Percentiles rank a stretch among this genome's conserved stretches.
Evolutionary conservation across 1,140 invertebrate species (phyloP).

Genomic region (Drosophila sp.): DNA sequence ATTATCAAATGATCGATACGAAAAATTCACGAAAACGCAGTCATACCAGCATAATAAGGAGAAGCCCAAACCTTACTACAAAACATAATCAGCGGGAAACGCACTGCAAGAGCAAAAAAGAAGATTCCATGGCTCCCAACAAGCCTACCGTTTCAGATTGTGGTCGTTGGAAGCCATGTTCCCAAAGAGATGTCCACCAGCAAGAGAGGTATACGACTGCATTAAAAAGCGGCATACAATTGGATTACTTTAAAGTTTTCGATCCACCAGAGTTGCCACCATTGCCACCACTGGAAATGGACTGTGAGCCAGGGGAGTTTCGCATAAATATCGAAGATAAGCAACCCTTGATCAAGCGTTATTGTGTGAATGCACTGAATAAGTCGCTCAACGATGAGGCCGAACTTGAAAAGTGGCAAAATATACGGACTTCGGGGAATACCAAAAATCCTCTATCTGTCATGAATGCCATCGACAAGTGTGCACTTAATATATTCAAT

Average conservation of each 20-base stretch:
- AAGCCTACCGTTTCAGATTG: constrained; percentile 6
- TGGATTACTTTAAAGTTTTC: constrained; percentile 51
- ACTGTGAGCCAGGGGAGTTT: constrained; percentile 1
- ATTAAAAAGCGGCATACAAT: background rate
- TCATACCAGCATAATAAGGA: background rate
- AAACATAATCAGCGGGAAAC: background rate
- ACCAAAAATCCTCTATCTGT: background rate
- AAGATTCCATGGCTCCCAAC: background rate
- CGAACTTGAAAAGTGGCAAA: background rate
- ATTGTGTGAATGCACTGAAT: constrained; percentile 32
- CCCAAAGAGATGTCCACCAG: background rate
- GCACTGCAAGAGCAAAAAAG: background rate
- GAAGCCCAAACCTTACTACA: background rate
- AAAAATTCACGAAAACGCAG: background rate
- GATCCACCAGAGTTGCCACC: constrained; percentile 2
- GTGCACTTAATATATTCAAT: constrained; percentile 11
- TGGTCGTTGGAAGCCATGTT: constrained; percentile 5
- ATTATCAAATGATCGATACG: background rate
- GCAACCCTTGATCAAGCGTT: constrained; percentile 23
- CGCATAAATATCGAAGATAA: constrained; percentile 23
- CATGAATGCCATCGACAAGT: constrained; percentile 20
- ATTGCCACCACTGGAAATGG: background rate
- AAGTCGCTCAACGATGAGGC: background rate
- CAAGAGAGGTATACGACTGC: background rate
- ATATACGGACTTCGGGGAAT: background rate